Conservation (phyloP, 2,888 invertebrate species). For the Trissolcus brochymenae region DNA sequence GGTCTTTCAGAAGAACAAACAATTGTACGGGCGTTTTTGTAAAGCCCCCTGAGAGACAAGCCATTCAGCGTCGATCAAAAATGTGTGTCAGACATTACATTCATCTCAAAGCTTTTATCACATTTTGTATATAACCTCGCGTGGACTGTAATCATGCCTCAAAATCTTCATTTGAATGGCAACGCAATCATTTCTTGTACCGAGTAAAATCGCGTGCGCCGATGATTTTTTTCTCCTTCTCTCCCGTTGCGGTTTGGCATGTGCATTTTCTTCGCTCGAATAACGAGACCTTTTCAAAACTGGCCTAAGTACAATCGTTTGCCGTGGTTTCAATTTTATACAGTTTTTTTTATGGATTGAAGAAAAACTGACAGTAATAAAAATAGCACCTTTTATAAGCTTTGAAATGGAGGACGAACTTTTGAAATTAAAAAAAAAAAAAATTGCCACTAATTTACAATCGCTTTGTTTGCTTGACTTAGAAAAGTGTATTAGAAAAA, state of each 20-base stretch:
- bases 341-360: too few species aligned
- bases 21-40: constrained; percentile 5
- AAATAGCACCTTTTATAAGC: too few species aligned
- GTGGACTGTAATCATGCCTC: constrained; percentile 21
- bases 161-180: constrained; percentile 38
- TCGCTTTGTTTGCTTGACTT: too few species aligned
- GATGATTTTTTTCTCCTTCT: not conserved
- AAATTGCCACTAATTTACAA: too few species aligned
- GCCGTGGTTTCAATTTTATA: not conserved
- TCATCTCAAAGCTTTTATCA: constrained; percentile 7
- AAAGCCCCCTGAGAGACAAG: not conserved
- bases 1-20: constrained; percentile 17
- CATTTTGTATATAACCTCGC: constrained; percentile 2
- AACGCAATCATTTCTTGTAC: constrained; percentile 12
- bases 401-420: too few species aligned
- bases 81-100: constrained; percentile 20
- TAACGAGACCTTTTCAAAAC: not conserved
- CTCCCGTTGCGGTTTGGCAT: not conserved
- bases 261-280: not conserved
- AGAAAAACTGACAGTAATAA: too few species aligned
- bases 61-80: constrained; percentile 25
- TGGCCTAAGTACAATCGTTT: constrained; percentile 1
- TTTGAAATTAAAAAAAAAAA: too few species aligned
- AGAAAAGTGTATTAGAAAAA: too few species aligned
- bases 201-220: constrained; percentile 16